Percentiles rank a stretch among this genome's conserved stretches.
These are phyloP conservation scores for Orientallactaga sibirica DNA, from an alignment of 2,797 vertebrate genomes.

Conservation along the genomic window DNA sequence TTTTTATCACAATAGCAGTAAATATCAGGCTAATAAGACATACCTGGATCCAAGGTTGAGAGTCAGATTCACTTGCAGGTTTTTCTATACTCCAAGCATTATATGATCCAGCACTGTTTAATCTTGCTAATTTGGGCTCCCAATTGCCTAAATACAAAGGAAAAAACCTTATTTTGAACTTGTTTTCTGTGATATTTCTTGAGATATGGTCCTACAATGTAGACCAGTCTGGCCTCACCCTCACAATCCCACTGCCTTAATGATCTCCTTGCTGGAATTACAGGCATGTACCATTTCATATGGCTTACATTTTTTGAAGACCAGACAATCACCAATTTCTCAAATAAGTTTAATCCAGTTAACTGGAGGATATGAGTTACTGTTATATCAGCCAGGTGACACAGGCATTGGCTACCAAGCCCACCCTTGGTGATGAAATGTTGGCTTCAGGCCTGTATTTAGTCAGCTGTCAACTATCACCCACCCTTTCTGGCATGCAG, in stretches of 20 bases:
- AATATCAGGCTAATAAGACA: constrained; percentile 32
- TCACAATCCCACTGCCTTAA: not conserved
- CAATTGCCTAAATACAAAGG: constrained; percentile 90
- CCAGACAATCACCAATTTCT: constrained; percentile 14
- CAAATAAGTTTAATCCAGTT: not conserved
- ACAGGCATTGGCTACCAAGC: not conserved
- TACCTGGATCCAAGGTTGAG: constrained; percentile 95
- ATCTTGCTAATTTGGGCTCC: constrained; percentile 93
- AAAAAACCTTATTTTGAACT: constrained; percentile 21
- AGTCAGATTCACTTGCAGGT: constrained; percentile 18
- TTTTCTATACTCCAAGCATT: constrained; percentile 96
- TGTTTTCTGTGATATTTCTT: not conserved
- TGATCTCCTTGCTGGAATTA: not conserved
- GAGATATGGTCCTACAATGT: not conserved
- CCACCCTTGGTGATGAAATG: not conserved
- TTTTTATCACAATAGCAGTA: not conserved
- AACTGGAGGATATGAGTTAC: not conserved
- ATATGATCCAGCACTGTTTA: constrained; percentile 93
- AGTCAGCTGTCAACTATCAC: not conserved
- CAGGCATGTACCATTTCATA: not conserved
- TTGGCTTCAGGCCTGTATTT: not conserved
- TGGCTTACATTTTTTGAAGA: constrained; percentile 17
- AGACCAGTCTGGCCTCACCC: too few relatives aligned
- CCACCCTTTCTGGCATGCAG: not conserved
- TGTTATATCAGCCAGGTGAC: not conserved